These are phyloP conservation scores for Cynocephalus volans DNA, from an alignment of 2,113 vertebrate species.

Conservation along the genomic window DNA sequence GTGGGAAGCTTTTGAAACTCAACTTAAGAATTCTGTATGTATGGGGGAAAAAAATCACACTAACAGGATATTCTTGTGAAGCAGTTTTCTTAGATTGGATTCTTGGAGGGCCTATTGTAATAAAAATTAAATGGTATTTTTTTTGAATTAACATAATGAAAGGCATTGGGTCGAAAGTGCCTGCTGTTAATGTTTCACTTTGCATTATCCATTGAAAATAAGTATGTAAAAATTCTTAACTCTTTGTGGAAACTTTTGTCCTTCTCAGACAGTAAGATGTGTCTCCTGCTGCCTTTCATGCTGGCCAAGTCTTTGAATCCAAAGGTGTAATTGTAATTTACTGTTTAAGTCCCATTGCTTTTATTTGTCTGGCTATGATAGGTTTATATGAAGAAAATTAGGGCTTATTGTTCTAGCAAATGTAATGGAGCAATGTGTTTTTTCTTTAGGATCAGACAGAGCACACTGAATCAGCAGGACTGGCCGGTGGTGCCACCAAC, in stretches of 20 bases:
- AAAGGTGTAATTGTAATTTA: conserved; percentile 72
- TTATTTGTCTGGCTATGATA: conserved; percentile 78
- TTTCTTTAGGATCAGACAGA: conserved; percentile 87
- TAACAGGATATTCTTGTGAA: conserved; percentile 71
- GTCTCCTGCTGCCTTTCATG: background rate
- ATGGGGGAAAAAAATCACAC: conserved; percentile 23
- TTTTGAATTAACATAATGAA: conserved; percentile 77
- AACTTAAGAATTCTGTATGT: conserved; percentile 74
- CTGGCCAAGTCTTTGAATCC: conserved; percentile 66
- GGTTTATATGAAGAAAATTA: conserved; percentile 67
- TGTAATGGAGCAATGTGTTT: conserved; percentile 83
- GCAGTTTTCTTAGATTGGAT: conserved; percentile 81
- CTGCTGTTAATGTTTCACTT: conserved; percentile 59
- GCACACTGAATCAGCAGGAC: conserved; percentile 86
- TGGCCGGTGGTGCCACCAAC: conserved; percentile 83
- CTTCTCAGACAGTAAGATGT: conserved; percentile 68
- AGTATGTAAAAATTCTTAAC: conserved; percentile 36
- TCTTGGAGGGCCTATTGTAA: conserved; percentile 76
- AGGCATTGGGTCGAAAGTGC: conserved; percentile 73
- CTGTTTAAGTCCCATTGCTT: conserved; percentile 76
- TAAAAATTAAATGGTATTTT: conserved; percentile 80
- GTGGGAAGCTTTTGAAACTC: conserved; percentile 76
- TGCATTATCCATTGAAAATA: conserved; percentile 77
- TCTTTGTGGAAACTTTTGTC: conserved; percentile 61
- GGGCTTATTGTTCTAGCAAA: conserved; percentile 76